Conservation (phyloP, 1,140 invertebrate species). For the Asobara japonica region DNA sequence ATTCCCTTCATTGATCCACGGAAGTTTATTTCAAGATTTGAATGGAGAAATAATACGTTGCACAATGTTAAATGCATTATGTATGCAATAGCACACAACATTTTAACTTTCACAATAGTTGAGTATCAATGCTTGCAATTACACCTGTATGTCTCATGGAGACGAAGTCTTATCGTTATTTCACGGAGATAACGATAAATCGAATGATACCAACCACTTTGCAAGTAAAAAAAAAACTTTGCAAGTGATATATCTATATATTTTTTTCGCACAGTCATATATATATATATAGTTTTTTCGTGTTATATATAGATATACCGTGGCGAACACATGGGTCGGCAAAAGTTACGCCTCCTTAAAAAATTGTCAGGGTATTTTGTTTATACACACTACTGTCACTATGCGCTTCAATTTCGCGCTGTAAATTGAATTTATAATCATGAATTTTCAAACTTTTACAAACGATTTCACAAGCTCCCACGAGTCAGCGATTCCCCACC, state of each 20-base stretch:
- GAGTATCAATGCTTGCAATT: not conserved
- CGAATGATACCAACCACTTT: not conserved
- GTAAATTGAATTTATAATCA: too few species aligned
- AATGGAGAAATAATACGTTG: not conserved
- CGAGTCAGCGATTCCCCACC: not conserved
- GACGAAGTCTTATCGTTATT: slow-evolving; percentile 2
- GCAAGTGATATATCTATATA: not conserved
- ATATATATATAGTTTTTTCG: not conserved
- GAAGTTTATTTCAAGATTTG: not conserved
- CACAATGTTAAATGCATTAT: not conserved
- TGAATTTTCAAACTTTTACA: too few species aligned
- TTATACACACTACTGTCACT: too few species aligned
- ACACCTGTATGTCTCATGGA: not conserved
- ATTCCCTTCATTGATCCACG: not conserved
- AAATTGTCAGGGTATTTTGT: too few species aligned
- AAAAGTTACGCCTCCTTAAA: too few species aligned
- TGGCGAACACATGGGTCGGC: too few species aligned
- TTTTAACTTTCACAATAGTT: not conserved
- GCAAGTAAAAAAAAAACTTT: not conserved
- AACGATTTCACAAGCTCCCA: too few species aligned
- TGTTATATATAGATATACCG: too few species aligned
- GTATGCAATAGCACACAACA: not conserved
- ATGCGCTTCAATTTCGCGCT: too few species aligned
- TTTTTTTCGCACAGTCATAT: not conserved
- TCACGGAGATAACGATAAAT: slow-evolving; percentile 4